Evolutionary conservation across 64 coral and sea anemone species (phyloP), one percentile per base, ranked within the genome.

Genomic region (Pocillopora verrucosa): DNA sequence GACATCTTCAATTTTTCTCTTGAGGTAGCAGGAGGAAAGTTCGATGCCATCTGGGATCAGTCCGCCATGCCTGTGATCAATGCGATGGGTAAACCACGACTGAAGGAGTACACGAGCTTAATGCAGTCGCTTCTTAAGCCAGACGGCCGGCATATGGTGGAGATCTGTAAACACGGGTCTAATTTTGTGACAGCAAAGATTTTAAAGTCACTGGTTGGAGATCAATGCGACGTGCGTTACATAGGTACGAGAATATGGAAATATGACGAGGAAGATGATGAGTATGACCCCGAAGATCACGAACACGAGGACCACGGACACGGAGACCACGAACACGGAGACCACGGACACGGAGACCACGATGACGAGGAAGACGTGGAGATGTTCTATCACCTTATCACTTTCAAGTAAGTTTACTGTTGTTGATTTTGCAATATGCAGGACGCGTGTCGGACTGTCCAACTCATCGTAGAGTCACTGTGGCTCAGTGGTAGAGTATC

Each of bases 1-100:
- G 65, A 85, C 35, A 85, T 85, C 16, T 85, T 85, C 57, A 65
- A 85, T 85, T 57, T 56, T 36, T 56, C 38, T 12, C 36, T 25
- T 11, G 11, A 72, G 22, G 64, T 69, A 14, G 24, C 65, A 3
- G 41, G 67, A 20, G 67, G 82, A 0, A 20, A 85, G 41, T 85
- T 85, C 15, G 82, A 85, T 45, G 82, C 64, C 22, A 85, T 85
- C 82, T 85, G 82, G 82, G 82, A 85, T 56, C 82, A 85, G 65
- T 85, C 82, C 0, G 63, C 65, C 13, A 68, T 85, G 6, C 82
- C 82, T 15, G 65, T 85, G 9, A 72, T 85, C 36, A 85, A 85
- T 22, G 82, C 67, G 20, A 85, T 85, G 82, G 82, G 82, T 13
- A 45, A 37, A 22, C 34, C 56, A 65, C 63, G 65, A 56, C 82